Evolutionary conservation across 92 coral and sea anemone genomes (phyloP).

Genomic region (Galaxea fascicularis): DNA sequence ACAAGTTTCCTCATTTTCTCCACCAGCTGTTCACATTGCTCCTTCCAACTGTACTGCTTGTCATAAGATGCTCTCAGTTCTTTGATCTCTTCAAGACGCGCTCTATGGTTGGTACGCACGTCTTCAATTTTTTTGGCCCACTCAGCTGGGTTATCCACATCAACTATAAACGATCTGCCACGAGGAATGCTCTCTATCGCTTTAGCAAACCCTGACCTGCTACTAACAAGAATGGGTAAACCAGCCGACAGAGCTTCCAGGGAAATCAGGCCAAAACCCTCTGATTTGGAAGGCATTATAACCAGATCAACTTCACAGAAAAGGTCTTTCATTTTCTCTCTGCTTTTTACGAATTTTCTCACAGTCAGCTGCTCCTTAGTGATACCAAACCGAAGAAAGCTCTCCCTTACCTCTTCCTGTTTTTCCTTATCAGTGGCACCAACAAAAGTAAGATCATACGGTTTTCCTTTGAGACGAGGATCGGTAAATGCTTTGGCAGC

Average conservation of each 20-base stretch:
- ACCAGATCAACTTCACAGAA: not conserved
- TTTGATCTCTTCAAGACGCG: not conserved
- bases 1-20: no score
- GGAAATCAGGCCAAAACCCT: not conserved
- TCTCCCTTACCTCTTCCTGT: not conserved
- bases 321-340: not conserved
- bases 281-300: not conserved
- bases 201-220: not conserved
- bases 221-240: not conserved
- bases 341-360: not conserved
- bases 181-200: not conserved
- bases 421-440: not conserved
- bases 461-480: no score
- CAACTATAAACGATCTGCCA: not conserved
- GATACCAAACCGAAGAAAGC: not conserved
- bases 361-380: not conserved
- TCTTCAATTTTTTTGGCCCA: not conserved
- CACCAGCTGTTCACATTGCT: no score
- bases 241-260: not conserved
- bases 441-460: not conserved
- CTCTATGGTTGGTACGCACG: not conserved
- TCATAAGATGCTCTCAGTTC: no score
- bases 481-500: no score
- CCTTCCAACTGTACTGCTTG: no score
- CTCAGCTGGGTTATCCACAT: not conserved